Conservation (phyloP, 2,113 vertebrate genomes). For the Recurvirostra avosetta region DNA sequence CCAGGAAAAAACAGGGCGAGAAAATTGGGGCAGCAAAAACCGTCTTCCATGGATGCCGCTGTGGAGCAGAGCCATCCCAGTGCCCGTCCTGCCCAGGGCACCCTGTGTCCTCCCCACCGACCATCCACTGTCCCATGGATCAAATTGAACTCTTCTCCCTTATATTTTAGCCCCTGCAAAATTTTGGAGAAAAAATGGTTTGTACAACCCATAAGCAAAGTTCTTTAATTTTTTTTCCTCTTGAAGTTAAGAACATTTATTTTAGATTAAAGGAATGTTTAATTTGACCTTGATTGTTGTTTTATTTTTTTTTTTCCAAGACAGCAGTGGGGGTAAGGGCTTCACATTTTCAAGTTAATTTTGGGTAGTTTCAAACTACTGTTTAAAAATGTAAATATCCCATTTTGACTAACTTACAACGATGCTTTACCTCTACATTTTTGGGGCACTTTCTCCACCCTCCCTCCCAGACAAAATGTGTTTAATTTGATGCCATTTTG, state of each 20-base stretch:
- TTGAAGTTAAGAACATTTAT: background rate
- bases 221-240: background rate
- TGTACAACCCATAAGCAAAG: background rate
- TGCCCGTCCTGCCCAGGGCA: background rate
- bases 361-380: background rate
- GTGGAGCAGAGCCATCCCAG: background rate
- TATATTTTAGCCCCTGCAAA: background rate
- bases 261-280: background rate
- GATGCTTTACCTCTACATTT: background rate
- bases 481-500: background rate
- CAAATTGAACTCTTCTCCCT: fast-evolving
- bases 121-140: background rate
- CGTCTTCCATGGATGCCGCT: background rate
- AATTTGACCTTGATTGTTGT: background rate
- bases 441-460: too few species aligned
- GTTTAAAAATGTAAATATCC: background rate
- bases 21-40: background rate
- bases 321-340: fast-evolving
- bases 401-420: background rate
- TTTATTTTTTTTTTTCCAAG: background rate
- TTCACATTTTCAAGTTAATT: background rate
- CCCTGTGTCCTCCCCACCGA: fast-evolving
- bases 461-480: background rate
- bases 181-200: background rate
- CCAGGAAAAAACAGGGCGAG: background rate